A percentile compares a stretch with the other conserved stretches of the same genome.
phyloP scores from a whole-genome alignment of 2,888 invertebrate genomes.

The Pandemis heparana region DNA sequence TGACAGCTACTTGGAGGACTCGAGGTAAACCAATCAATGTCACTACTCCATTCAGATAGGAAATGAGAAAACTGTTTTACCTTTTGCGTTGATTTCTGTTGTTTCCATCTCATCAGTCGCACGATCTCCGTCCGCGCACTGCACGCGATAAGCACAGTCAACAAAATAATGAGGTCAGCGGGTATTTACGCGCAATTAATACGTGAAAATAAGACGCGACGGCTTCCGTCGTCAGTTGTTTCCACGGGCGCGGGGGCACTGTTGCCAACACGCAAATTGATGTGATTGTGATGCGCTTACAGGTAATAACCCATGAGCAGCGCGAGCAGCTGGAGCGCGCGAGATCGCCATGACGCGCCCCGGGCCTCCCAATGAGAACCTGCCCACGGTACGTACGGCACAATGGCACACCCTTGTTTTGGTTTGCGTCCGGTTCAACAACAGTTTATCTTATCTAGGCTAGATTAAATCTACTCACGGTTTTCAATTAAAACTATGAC shows the following conservation, averaged over 20 bases:
- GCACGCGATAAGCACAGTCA: constrained; percentile 44
- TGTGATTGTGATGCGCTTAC: constrained; percentile 53
- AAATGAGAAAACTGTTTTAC: constrained; percentile 33
- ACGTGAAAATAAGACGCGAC: constrained; percentile 45
- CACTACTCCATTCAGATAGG: constrained; percentile 7
- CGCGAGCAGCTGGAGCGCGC: constrained; percentile 44
- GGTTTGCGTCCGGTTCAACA: not conserved
- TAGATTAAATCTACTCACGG: constrained; percentile 19
- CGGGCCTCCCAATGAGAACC: constrained; percentile 90
- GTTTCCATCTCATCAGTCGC: constrained; percentile 39
- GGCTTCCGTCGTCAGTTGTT: constrained; percentile 48
- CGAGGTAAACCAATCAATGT: constrained; percentile 13
- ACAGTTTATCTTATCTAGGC: constrained; percentile 23
- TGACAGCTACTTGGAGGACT: constrained; percentile 26
- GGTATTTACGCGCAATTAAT: constrained; percentile 37
- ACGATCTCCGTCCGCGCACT: constrained; percentile 49
- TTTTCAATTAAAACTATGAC: constrained; percentile 3
- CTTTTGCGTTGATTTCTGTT: constrained; percentile 43
- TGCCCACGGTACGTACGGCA: constrained; percentile 82
- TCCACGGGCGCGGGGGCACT: constrained; percentile 56
- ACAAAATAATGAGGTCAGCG: constrained; percentile 61
- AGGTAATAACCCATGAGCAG: constrained; percentile 71
- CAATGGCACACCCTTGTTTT: constrained; percentile 16
- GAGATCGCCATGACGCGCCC: constrained; percentile 79
- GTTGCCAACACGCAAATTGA: constrained; percentile 56